Conservation (phyloP, 1,140 invertebrate genomes). For the Pectinophora gossypiella region DNA sequence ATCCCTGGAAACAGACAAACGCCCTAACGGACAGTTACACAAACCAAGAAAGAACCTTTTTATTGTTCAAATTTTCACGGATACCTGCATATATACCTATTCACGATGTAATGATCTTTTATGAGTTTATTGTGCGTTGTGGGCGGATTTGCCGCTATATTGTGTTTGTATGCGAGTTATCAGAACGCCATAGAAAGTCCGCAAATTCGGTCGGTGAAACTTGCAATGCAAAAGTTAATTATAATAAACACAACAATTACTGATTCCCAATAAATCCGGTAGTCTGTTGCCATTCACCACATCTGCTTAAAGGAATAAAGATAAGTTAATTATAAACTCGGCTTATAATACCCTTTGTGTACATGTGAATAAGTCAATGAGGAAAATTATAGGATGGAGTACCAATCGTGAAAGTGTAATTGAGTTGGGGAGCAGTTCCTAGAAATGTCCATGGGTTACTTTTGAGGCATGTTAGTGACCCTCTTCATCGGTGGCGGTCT, state of each 20-base stretch:
- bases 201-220: constrained; percentile 17
- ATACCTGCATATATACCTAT: constrained; percentile 15
- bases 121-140: constrained; percentile 16
- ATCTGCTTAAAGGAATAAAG: background rate
- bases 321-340: constrained; percentile 1
- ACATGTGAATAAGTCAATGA: no score
- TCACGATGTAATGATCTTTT: constrained; percentile 17
- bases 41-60: constrained; percentile 22
- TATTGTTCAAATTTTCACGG: constrained; percentile 8
- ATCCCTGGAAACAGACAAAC: constrained; percentile 30
- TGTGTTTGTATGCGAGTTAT: background rate
- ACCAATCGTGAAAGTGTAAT: no score
- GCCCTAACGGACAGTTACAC: constrained; percentile 13
- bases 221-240: constrained; percentile 19
- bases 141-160: constrained; percentile 5
- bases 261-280: constrained; percentile 32
- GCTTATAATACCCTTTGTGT: background rate
- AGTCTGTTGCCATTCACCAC: constrained; percentile 11
- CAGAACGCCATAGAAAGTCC: constrained; percentile 12
- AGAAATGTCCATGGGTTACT: background rate
- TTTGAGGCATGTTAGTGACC: background rate
- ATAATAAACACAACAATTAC: constrained; percentile 24
- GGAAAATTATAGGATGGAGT: background rate
- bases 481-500: background rate
- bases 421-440: background rate